Percentiles rank a stretch among this genome's conserved stretches.
phyloP scores from a whole-genome alignment of 1,140 invertebrate species.

The Eupeodes corollae region DNA sequence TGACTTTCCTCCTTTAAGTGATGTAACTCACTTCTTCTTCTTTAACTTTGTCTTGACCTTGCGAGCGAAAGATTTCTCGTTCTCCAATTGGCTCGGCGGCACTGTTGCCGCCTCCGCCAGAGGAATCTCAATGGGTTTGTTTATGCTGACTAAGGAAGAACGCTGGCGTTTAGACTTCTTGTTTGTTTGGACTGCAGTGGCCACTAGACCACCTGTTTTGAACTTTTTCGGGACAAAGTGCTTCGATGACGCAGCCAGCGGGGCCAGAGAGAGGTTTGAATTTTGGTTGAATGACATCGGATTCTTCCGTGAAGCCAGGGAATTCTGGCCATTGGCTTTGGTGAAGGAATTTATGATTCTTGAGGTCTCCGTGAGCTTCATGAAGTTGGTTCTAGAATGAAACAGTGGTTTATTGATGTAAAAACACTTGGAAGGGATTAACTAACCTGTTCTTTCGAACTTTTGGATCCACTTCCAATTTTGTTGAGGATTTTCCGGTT shows the following conservation, averaged over 20 bases:
- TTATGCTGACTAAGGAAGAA: not conserved
- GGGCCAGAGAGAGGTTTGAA: not conserved
- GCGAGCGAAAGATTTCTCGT: constrained; percentile 15
- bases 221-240: constrained; percentile 41
- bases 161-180: constrained; percentile 3
- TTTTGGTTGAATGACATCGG: not conserved
- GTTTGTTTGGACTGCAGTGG: constrained; percentile 39
- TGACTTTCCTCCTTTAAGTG: constrained; percentile 2
- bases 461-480: not conserved
- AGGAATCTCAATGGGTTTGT: not conserved
- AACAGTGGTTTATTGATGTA: not conserved
- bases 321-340: constrained; percentile 8
- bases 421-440: not conserved
- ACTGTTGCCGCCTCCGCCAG: not conserved
- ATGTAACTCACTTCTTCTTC: constrained; percentile 25
- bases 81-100: constrained; percentile 9
- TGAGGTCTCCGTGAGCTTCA: constrained; percentile 27
- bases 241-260: constrained; percentile 33
- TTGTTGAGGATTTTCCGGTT: not conserved
- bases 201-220: constrained; percentile 46
- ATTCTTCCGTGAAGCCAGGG: constrained; percentile 4
- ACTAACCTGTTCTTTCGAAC: not conserved
- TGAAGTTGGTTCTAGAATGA: constrained; percentile 14
- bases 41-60: constrained; percentile 33
- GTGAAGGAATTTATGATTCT: constrained; percentile 21